Evolutionary conservation across 2,113 vertebrate genomes (phyloP), one percentile per base, ranked within the genome.

Genomic region (Bos taurus): DNA sequence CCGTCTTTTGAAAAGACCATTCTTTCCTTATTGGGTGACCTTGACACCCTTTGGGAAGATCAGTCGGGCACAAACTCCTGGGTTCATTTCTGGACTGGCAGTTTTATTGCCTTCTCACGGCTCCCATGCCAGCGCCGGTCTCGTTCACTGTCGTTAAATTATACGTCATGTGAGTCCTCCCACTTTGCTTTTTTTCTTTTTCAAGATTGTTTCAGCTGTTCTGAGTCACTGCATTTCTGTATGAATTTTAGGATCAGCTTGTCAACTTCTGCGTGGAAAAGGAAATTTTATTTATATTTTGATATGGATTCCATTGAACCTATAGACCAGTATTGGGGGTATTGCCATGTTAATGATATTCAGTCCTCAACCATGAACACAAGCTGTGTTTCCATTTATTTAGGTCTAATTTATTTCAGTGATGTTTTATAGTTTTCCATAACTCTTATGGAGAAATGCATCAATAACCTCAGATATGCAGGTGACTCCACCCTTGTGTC

Each of bases 31-130:
- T 5, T 30, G 57, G 19, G 28, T 43, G 71, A 16, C n/a, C 21
- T 77, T n/a, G n/a, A 28, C 15, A 11, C 36, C 6, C 46, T 64
- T 10, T 19, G 3, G 21, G 86, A 30, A 36, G 25, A 11, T 25
- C 80, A 54, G 3, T 1, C 7, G 23, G 6, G 43, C 14, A 0
- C 6, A 21, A 2, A 5, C 33, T 3, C 17, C 7, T 17, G 23
- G 52, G 12, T 17, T 21, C 48, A 0, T 33, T 26, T 81, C 71
- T 21, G 25, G 25, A 25, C 3, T 43, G 4, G 8, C 15, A 2
- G 15, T 36, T 3, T 13, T 16, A 6, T 12, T 16, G 7, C 2
- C 3, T 8, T 11, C 9, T 36, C 3, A 2, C 1, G 40, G 30
- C 17, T 43, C 8, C 33, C 17, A 1, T 8, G 67, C n/a, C 30